A percentile compares a stretch with the other conserved stretches of the same genome.
Evolutionary conservation across 2,113 vertebrate species (phyloP).

Genomic region (Actenoides lindsayi): DNA sequence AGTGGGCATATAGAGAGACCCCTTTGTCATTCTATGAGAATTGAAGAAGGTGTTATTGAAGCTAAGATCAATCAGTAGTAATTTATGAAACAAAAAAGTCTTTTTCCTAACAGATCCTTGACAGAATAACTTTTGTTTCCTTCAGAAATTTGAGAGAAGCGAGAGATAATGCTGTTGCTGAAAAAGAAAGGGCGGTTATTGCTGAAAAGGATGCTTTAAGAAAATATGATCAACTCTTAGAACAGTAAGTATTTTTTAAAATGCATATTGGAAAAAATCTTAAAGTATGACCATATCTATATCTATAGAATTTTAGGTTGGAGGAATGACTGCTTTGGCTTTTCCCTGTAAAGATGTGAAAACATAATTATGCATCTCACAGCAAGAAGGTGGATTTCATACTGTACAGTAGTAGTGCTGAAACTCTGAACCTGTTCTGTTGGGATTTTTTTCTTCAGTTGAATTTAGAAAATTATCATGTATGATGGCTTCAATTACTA

Average conservation of each 20-base stretch:
- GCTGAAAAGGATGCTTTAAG: slow-evolving; percentile 87
- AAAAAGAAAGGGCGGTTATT: slow-evolving; percentile 86
- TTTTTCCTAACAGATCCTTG: neutral
- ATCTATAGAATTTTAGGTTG: neutral
- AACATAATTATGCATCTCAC: neutral
- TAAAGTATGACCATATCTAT: neutral
- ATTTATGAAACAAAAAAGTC: neutral
- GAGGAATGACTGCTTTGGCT: neutral
- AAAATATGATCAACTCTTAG: slow-evolving; percentile 90
- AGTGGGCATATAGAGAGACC: neutral
- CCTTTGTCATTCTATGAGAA: neutral
- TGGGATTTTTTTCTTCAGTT: neutral
- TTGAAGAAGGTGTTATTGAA: neutral
- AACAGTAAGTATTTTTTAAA: slow-evolving; percentile 86
- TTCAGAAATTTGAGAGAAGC: slow-evolving; percentile 92
- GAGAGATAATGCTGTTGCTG: slow-evolving; percentile 88
- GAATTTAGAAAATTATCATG: neutral
- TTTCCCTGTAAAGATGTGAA: neutral
- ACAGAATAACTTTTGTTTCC: neutral
- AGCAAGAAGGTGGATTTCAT: neutral
- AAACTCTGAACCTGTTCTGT: neutral
- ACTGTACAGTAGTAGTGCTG: neutral
- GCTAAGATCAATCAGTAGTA: neutral
- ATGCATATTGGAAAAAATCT: neutral
- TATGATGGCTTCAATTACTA: neutral